Percentiles rank a stretch among this genome's conserved stretches.
These are phyloP conservation scores for Planiliza haematocheilus DNA, from an alignment of 2,113 vertebrate species.

Conservation along the genomic window DNA sequence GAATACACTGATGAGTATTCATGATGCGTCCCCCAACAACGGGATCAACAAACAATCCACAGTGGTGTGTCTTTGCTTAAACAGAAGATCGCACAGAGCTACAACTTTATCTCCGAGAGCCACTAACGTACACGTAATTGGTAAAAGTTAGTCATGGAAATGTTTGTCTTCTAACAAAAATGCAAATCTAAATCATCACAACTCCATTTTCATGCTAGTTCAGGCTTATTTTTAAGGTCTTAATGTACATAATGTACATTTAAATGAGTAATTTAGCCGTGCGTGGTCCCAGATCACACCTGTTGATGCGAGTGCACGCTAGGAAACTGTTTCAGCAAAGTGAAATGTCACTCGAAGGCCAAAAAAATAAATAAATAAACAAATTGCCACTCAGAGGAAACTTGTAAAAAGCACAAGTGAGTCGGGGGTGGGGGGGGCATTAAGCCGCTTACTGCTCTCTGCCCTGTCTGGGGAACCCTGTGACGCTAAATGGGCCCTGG, in stretches of 20 bases:
- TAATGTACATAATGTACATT: neutral
- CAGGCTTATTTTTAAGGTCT: neutral
- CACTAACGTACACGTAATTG: no score
- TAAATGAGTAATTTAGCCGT: neutral
- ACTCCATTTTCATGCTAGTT: no score
- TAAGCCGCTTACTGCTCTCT: constrained; percentile 70
- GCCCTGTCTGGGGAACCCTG: constrained; percentile 56
- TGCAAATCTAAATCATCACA: no score
- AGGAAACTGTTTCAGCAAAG: constrained; percentile 26
- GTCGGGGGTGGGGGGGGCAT: constrained; percentile 33
- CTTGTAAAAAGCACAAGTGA: constrained; percentile 52
- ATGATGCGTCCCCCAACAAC: no score
- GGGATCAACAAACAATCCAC: no score
- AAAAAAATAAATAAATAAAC: constrained; percentile 16
- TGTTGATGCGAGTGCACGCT: neutral
- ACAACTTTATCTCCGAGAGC: no score
- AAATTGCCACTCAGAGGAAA: constrained; percentile 13
- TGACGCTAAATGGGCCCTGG: constrained; percentile 63
- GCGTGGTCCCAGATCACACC: neutral
- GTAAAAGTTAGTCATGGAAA: no score
- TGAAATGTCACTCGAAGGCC: constrained; percentile 44
- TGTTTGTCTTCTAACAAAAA: no score
- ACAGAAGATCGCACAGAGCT: no score
- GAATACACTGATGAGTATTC: no score
- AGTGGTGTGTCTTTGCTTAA: no score